phyloP scores from a whole-genome alignment of 2,113 vertebrate species.

The Hystrix brachyura region DNA sequence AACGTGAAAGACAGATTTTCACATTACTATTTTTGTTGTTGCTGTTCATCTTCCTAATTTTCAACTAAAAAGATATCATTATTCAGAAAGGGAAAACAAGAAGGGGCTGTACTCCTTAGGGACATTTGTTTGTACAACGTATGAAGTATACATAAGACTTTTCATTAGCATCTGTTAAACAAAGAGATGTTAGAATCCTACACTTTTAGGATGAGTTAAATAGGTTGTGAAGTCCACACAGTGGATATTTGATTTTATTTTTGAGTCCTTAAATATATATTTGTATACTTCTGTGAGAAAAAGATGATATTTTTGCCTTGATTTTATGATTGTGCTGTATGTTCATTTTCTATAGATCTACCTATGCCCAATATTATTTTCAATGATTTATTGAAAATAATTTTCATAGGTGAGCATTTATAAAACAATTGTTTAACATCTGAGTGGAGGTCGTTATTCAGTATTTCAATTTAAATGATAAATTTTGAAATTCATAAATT shows the following conservation, averaged over 20 bases:
- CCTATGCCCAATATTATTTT: not conserved
- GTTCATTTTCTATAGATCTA: not conserved
- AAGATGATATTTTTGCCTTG: not conserved
- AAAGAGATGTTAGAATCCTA: not conserved
- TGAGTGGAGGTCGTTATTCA: not conserved
- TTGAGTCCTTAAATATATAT: not conserved
- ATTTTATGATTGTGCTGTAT: slow-evolving; percentile 16
- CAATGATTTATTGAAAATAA: not conserved
- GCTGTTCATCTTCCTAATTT: not conserved
- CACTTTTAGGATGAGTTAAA: not conserved
- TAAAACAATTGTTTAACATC: slow-evolving; percentile 32
- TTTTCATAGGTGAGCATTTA: slow-evolving; percentile 39
- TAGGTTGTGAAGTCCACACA: not conserved
- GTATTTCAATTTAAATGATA: slow-evolving; percentile 8
- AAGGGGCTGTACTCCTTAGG: not conserved
- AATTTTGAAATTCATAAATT: not conserved
- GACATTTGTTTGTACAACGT: not conserved
- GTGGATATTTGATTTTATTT: slow-evolving; percentile 24
- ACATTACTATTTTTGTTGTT: not conserved
- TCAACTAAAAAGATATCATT: not conserved
- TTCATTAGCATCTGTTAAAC: not conserved
- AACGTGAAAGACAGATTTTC: slow-evolving; percentile 1
- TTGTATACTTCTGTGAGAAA: not conserved
- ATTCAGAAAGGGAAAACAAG: not conserved
- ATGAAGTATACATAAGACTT: not conserved